These are phyloP conservation scores for Magallana angulata DNA, from an alignment of 1,140 invertebrate genomes.

Conservation along the genomic window DNA sequence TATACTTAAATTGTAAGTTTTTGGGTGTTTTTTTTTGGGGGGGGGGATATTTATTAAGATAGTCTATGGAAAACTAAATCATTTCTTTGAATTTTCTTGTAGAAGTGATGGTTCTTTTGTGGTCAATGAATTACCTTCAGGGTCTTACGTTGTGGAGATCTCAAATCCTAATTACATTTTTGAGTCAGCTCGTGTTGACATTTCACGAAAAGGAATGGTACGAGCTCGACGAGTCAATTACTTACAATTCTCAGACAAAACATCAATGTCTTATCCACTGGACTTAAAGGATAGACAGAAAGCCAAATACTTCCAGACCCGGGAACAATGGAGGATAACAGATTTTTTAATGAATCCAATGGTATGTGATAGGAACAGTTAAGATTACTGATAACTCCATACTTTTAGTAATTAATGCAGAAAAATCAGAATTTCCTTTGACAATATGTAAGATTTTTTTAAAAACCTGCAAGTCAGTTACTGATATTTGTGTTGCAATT, in stretches of 20 bases:
- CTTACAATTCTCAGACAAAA: slow-evolving; percentile 90
- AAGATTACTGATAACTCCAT: too few species aligned
- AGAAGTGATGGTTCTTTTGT: slow-evolving; percentile 92
- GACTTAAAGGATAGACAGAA: slow-evolving; percentile 90
- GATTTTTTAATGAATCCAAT: slow-evolving; percentile 98
- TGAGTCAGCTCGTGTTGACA: slow-evolving; percentile 76
- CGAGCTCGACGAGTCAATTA: slow-evolving; percentile 96
- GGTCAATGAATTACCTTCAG: slow-evolving; percentile 93
- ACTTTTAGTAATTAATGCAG: too few species aligned
- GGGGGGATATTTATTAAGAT: too few species aligned
- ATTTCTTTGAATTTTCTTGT: slow-evolving; percentile 55
- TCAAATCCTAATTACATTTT: slow-evolving; percentile 93
- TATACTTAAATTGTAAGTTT: too few species aligned
- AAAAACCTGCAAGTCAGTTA: too few species aligned
- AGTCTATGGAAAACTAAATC: too few species aligned
- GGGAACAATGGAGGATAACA: slow-evolving; percentile 96
- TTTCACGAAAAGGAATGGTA: slow-evolving; percentile 88
- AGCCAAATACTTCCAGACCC: slow-evolving; percentile 93
- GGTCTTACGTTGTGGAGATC: slow-evolving; percentile 97
- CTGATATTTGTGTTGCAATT: too few species aligned
- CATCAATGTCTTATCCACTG: slow-evolving; percentile 90
- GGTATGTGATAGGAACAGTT: slow-evolving; percentile 75
- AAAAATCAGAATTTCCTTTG: too few species aligned
- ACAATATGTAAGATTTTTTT: too few species aligned
- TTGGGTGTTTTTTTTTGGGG: too few species aligned